A percentile compares a stretch with the other conserved stretches of the same genome.
phyloP scores from a whole-genome alignment of 1,140 invertebrate genomes.

The Brachionus asplanchnoidis region DNA sequence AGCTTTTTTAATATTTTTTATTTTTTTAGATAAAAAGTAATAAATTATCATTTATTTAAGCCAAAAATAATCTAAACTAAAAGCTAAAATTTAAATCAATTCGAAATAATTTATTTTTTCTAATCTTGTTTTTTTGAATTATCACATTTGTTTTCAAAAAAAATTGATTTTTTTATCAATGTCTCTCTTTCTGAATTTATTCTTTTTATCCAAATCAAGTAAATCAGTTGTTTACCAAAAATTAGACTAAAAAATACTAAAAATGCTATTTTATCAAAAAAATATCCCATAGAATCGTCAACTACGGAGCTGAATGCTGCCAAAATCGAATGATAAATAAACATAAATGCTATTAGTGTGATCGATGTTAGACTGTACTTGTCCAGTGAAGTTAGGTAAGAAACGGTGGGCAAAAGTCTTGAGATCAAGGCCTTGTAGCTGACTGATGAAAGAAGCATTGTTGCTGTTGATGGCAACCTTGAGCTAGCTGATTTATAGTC shows the following conservation, averaged over 20 bases:
- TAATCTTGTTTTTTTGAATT: not conserved
- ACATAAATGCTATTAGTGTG: not conserved
- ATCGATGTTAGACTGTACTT: constrained; percentile 19
- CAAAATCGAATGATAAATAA: constrained; percentile 31
- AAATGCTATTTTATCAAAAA: constrained; percentile 24
- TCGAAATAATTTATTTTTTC: not conserved
- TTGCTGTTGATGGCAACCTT: constrained; percentile 29
- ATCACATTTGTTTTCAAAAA: not conserved
- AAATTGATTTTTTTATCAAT: not conserved
- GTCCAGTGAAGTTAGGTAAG: constrained; percentile 32
- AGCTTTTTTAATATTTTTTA: too few species aligned
- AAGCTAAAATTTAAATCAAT: not conserved
- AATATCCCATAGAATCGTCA: not conserved
- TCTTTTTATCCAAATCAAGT: not conserved
- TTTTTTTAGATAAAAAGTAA: too few species aligned
- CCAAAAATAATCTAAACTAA: not conserved
- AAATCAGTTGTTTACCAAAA: not conserved
- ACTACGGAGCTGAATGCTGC: not conserved
- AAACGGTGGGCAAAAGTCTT: constrained; percentile 28
- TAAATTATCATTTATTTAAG: too few species aligned
- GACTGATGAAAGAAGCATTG: constrained; percentile 29
- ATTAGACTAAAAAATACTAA: not conserved
- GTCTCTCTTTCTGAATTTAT: not conserved
- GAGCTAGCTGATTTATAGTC: constrained; percentile 18
- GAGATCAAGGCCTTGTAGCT: not conserved